Conservation (phyloP, 2,888 invertebrate species). For the Nephrotoma appendiculata region DNA sequence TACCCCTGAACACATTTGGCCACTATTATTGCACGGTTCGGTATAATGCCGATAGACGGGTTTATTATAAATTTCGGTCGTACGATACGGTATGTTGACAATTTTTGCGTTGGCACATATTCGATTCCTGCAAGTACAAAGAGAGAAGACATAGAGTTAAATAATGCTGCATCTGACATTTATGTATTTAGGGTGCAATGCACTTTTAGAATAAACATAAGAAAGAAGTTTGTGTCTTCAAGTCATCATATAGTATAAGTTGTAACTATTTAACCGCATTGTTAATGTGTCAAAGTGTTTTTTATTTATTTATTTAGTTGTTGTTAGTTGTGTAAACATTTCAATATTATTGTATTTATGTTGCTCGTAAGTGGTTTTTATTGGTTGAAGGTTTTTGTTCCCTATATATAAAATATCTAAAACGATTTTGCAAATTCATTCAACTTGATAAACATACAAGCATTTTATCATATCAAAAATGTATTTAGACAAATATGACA, state of each 20-base stretch:
- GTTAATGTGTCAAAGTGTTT: not conserved
- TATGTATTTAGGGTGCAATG: not conserved
- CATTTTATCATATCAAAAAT: not conserved
- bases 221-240: not conserved
- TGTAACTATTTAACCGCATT: not conserved
- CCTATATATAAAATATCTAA: not conserved
- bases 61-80: conserved; percentile 37
- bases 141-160: too few species aligned
- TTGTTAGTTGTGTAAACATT: not conserved
- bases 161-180: not conserved
- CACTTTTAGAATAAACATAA: not conserved
- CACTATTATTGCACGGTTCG: conserved; percentile 31
- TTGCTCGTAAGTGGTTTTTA: not conserved
- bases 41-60: conserved; percentile 38
- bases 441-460: not conserved
- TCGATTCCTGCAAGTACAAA: conserved; percentile 28
- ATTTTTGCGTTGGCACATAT: conserved; percentile 38
- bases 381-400: not conserved
- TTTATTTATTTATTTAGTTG: not conserved
- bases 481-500: not conserved
- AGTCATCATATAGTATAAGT: not conserved
- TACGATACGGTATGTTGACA: conserved; percentile 35
- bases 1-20: conserved; percentile 38
- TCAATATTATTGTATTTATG: not conserved
- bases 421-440: not conserved